These are phyloP conservation scores for Parnassius apollo DNA, from an alignment of 2,888 invertebrate species.

Conservation along the genomic window DNA sequence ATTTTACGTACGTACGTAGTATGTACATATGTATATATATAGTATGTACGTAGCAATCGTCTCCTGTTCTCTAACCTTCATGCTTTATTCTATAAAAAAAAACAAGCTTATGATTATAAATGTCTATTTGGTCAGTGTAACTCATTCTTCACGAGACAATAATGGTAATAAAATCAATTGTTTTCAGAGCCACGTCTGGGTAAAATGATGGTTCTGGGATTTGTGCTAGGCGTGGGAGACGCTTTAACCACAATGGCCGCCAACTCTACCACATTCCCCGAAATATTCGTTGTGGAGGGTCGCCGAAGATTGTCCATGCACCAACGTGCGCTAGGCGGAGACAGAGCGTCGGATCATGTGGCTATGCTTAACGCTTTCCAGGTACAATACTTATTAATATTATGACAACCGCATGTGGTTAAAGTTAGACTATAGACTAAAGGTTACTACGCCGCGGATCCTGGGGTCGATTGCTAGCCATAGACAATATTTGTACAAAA, in stretches of 20 bases:
- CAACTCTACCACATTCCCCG: slow-evolving; percentile 96
- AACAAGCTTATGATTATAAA: background rate
- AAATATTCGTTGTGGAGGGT: slow-evolving; percentile 93
- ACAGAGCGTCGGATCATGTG: slow-evolving; percentile 95
- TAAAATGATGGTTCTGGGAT: slow-evolving; percentile 98
- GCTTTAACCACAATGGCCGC: slow-evolving; percentile 96
- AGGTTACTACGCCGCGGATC: background rate
- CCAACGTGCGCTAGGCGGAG: slow-evolving; percentile 93
- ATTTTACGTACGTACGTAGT: too few species aligned
- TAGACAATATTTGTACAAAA: too few species aligned
- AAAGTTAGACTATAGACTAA: too few species aligned
- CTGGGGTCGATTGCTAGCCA: too few species aligned
- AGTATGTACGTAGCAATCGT: too few species aligned
- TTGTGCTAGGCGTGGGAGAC: slow-evolving; percentile 94
- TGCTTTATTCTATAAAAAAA: too few species aligned
- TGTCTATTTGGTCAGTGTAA: background rate
- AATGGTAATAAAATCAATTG: background rate
- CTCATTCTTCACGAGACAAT: too few species aligned
- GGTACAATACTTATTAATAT: slow-evolving; percentile 47
- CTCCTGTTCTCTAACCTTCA: too few species aligned
- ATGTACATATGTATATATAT: too few species aligned
- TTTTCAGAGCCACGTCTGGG: slow-evolving; percentile 93
- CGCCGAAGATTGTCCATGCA: slow-evolving; percentile 89
- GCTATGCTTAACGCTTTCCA: slow-evolving; percentile 97
- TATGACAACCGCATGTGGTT: too few species aligned